A percentile compares a stretch with the other conserved stretches of the same genome.
These are phyloP conservation scores for Neopipo cinnamomea DNA, from an alignment of 2,113 vertebrate species.

Conservation along the genomic window DNA sequence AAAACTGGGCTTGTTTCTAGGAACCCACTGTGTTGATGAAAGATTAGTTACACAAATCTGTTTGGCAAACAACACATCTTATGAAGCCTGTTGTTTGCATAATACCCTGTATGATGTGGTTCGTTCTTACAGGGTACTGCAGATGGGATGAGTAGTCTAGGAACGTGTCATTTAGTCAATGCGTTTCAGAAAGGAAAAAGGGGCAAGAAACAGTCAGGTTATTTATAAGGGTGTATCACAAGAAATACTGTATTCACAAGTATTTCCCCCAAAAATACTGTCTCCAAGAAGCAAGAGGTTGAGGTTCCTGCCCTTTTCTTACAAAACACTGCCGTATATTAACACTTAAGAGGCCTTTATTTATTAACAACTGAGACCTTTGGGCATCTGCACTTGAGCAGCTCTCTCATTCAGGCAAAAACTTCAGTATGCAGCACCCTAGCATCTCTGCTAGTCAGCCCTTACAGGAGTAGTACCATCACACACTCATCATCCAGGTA, in stretches of 20 bases:
- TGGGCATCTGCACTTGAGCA: neutral
- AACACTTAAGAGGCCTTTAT: neutral
- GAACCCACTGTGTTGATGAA: neutral
- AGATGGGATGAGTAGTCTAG: neutral
- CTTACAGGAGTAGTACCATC: neutral
- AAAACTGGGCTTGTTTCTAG: neutral
- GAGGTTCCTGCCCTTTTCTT: neutral
- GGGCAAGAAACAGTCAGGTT: neutral
- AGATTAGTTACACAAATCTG: neutral
- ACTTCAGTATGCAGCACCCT: neutral
- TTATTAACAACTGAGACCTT: neutral
- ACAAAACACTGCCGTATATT: neutral
- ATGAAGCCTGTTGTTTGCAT: neutral
- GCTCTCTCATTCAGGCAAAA: neutral
- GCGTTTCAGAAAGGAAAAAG: neutral
- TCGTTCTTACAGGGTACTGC: neutral
- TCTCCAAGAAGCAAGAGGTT: neutral
- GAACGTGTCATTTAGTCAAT: neutral
- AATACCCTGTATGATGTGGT: rapidly evolving
- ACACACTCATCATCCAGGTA: neutral
- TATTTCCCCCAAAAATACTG: neutral
- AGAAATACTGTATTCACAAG: neutral
- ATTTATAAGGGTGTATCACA: neutral
- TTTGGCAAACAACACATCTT: neutral
- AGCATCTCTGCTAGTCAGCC: neutral